phyloP scores from a whole-genome alignment of 2,113 vertebrate genomes.

The Garra rufa region DNA sequence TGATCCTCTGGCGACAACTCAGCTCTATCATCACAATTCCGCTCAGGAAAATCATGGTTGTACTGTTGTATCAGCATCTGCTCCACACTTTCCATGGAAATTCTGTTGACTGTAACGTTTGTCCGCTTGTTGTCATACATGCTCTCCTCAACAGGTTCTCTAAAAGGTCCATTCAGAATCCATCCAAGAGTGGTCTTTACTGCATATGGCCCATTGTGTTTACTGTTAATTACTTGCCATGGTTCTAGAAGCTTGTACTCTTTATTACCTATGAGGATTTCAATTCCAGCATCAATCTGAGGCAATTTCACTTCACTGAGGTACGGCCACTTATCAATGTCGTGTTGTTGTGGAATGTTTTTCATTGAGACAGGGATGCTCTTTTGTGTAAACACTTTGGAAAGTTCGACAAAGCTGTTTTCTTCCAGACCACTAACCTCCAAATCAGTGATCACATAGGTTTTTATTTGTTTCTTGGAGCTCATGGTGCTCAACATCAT shows the following conservation, averaged over 20 bases:
- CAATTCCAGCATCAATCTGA: constrained; percentile 6
- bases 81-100: background rate
- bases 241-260: no score
- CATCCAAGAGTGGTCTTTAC: background rate
- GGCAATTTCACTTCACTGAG: constrained; percentile 24
- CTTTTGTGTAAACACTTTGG: constrained; percentile 25
- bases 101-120: background rate
- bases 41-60: background rate
- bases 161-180: background rate
- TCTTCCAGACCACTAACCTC: constrained; percentile 35
- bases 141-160: background rate
- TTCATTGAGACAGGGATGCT: background rate
- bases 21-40: background rate
- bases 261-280: background rate
- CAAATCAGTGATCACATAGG: constrained; percentile 27
- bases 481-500: constrained; percentile 33
- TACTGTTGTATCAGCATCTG: constrained; percentile 4
- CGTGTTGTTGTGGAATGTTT: constrained; percentile 35
- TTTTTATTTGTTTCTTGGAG: background rate
- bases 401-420: constrained; percentile 17
- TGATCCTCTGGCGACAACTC: background rate
- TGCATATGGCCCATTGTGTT: background rate
- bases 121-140: background rate
- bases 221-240: no score
- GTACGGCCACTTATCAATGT: constrained; percentile 13